phyloP scores from a whole-genome alignment of 2,113 vertebrate genomes.

The Paramisgurnus dabryanus region DNA sequence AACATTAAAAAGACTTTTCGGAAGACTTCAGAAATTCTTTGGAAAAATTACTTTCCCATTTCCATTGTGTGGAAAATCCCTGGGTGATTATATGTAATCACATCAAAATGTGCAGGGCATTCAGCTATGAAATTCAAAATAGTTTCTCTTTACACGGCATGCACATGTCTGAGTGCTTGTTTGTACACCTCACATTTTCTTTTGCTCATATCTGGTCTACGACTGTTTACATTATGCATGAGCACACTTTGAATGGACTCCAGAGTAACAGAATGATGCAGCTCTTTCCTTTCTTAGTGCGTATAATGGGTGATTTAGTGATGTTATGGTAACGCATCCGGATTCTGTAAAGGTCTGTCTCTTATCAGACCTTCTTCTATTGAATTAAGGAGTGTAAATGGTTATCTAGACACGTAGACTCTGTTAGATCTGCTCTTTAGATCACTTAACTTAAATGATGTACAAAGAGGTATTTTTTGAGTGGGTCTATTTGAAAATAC shows the following conservation, averaged over 20 bases:
- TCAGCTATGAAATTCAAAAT: constrained; percentile 30
- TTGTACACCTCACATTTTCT: background rate
- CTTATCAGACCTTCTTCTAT: background rate
- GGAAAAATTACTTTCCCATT: background rate
- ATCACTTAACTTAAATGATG: background rate
- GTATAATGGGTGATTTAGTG: constrained; percentile 13
- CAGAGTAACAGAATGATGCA: background rate
- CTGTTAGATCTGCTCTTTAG: background rate
- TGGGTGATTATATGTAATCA: constrained; percentile 12
- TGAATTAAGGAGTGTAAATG: background rate
- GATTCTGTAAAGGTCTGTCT: background rate
- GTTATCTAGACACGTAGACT: background rate
- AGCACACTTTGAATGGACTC: background rate
- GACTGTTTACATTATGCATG: constrained; percentile 26
- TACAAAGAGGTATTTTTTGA: too few relatives aligned
- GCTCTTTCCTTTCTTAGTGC: constrained; percentile 1
- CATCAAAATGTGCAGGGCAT: constrained; percentile 17
- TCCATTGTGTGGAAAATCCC: constrained; percentile 1
- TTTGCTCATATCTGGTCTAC: background rate
- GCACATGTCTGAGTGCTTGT: background rate
- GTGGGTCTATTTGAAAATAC: too few relatives aligned
- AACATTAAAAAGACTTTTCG: background rate
- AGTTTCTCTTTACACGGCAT: constrained; percentile 1
- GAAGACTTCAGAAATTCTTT: background rate
- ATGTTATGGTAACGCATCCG: constrained; percentile 2